Percentiles rank a stretch among this genome's conserved stretches.
Conservation (phyloP, 2,113 vertebrate genomes). For the Crotalus horridus region DNA sequence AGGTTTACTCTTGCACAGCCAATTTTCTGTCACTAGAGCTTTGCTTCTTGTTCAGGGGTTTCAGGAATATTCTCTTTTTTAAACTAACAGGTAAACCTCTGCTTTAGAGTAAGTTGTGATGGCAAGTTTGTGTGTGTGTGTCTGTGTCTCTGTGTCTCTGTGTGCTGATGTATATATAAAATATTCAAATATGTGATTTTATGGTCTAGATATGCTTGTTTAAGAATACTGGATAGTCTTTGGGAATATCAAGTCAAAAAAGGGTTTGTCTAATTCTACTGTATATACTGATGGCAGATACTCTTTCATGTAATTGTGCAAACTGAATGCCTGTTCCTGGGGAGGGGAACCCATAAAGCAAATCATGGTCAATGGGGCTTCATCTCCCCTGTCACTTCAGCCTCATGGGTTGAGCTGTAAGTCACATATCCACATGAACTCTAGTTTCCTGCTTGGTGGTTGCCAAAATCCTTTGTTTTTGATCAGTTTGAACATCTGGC, state of each 20-base stretch:
- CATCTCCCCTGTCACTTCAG: neutral
- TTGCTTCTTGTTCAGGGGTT: neutral
- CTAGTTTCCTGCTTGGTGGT: neutral
- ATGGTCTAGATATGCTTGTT: neutral
- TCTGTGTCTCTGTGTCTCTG: neutral
- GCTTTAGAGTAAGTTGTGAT: neutral
- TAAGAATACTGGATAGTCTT: neutral
- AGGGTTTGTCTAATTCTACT: neutral
- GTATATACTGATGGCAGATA: neutral
- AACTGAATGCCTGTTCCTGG: neutral
- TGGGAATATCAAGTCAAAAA: neutral
- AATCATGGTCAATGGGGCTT: neutral
- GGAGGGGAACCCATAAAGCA: neutral
- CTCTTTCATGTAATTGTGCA: neutral
- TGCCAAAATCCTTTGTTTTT: neutral
- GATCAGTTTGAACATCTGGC: constrained; percentile 45
- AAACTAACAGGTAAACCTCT: neutral
- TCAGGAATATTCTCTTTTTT: neutral
- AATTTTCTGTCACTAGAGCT: neutral
- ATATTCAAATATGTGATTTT: neutral
- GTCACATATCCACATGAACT: neutral
- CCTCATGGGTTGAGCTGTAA: neutral
- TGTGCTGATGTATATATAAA: neutral
- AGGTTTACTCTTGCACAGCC: neutral
- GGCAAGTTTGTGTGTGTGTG: neutral